These are phyloP conservation scores for Drosophila lutescens DNA, from an alignment of 2,888 invertebrate genomes.

Conservation along the genomic window DNA sequence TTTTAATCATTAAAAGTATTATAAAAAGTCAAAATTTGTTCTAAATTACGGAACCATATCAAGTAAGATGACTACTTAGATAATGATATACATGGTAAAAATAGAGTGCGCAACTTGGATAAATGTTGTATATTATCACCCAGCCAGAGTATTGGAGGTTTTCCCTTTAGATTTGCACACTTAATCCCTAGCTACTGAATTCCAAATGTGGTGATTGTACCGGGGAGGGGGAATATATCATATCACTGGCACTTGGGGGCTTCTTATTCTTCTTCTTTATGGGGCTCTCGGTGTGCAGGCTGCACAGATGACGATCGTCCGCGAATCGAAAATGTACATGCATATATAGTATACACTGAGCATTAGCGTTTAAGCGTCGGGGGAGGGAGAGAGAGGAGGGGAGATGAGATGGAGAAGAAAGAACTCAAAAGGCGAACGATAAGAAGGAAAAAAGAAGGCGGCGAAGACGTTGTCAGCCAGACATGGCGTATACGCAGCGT, in stretches of 20 bases:
- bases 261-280: constrained; percentile 6
- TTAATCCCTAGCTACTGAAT: constrained; percentile 17
- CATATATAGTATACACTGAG: constrained; percentile 3
- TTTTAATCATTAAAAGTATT: too few species aligned
- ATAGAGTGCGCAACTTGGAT: neutral
- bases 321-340: constrained; percentile 9
- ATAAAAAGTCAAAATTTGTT: too few species aligned
- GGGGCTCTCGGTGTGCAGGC: constrained; percentile 20
- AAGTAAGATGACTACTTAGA: neutral
- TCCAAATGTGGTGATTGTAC: neutral
- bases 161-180: neutral
- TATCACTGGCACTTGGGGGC: constrained; percentile 44
- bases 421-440: constrained; percentile 30
- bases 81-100: neutral
- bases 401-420: constrained; percentile 13
- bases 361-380: constrained; percentile 17
- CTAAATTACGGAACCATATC: too few species aligned
- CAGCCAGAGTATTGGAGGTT: constrained; percentile 1
- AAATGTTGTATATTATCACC: neutral
- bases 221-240: constrained; percentile 2
- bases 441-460: constrained; percentile 27
- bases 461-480: constrained; percentile 39
- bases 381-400: neutral
- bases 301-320: constrained; percentile 40
- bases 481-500: constrained; percentile 75